Evolutionary conservation across 2,888 invertebrate genomes (phyloP).

Genomic region (Lymantria monacha): DNA sequence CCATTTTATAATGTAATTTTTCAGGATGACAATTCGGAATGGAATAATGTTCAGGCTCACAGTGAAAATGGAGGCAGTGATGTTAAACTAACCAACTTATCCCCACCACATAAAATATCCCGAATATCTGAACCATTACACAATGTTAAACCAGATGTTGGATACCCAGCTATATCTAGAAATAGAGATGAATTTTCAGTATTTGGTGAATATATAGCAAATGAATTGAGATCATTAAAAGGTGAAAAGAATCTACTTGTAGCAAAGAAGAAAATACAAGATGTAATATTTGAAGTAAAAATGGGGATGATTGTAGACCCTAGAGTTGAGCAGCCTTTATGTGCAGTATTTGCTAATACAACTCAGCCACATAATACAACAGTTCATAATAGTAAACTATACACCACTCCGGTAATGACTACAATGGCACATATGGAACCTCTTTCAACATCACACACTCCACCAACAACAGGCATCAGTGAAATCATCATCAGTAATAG

Average conservation of each 20-base stretch:
- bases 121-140: constrained; percentile 40
- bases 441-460: constrained; percentile 47
- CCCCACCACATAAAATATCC: constrained; percentile 57
- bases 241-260: constrained; percentile 80
- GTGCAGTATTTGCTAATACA: constrained; percentile 52
- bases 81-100: constrained; percentile 48
- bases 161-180: constrained; percentile 35
- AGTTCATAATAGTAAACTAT: constrained; percentile 58
- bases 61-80: constrained; percentile 45
- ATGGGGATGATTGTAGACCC: constrained; percentile 78
- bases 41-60: constrained; percentile 40
- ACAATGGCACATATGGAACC: constrained; percentile 62
- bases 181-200: constrained; percentile 80
- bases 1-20: constrained; percentile 28
- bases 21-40: constrained; percentile 56
- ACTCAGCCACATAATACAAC: constrained; percentile 41
- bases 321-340: constrained; percentile 47
- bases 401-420: constrained; percentile 54
- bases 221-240: constrained; percentile 80
- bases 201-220: constrained; percentile 83
- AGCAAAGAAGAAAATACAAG: constrained; percentile 83
- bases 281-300: constrained; percentile 83
- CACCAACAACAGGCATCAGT: constrained; percentile 61
- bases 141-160: constrained; percentile 47
- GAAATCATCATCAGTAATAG: constrained; percentile 65